phyloP scores from a whole-genome alignment of 2,113 vertebrate species.

The Prietella phreatophila region DNA sequence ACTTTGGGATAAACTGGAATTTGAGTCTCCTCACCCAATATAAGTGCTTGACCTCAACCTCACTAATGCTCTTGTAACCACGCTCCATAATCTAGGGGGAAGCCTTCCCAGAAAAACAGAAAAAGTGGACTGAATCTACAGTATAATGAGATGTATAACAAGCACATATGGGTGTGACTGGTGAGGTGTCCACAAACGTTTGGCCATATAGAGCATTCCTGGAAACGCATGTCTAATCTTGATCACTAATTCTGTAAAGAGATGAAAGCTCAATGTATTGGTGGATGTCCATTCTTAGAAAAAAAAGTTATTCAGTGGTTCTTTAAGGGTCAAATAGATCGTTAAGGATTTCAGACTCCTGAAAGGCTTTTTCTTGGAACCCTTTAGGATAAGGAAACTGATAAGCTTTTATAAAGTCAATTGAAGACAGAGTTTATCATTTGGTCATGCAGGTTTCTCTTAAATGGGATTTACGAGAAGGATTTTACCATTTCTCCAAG shows the following conservation, averaged over 20 bases:
- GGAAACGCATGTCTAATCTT: neutral
- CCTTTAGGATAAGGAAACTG: neutral
- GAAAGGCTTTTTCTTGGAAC: neutral
- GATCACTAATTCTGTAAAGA: neutral
- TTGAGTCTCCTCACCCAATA: neutral
- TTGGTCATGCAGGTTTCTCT: neutral
- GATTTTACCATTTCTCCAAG: neutral
- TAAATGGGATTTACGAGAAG: neutral
- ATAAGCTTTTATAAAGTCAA: neutral
- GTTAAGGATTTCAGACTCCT: neutral
- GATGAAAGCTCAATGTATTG: neutral
- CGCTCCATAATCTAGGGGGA: neutral
- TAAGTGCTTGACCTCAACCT: neutral
- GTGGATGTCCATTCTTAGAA: neutral
- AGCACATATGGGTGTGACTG: neutral
- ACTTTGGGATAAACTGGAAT: neutral
- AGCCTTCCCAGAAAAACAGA: neutral
- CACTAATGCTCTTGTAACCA: neutral
- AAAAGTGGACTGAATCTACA: neutral
- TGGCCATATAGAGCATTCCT: neutral
- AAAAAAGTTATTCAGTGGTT: neutral
- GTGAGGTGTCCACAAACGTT: too few species aligned
- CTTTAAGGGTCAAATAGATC: neutral
- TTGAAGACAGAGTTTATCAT: neutral
- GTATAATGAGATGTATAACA: neutral